Evolutionary conservation across 2,797 vertebrate genomes (phyloP).

Genomic region (Strix occidentalis): DNA sequence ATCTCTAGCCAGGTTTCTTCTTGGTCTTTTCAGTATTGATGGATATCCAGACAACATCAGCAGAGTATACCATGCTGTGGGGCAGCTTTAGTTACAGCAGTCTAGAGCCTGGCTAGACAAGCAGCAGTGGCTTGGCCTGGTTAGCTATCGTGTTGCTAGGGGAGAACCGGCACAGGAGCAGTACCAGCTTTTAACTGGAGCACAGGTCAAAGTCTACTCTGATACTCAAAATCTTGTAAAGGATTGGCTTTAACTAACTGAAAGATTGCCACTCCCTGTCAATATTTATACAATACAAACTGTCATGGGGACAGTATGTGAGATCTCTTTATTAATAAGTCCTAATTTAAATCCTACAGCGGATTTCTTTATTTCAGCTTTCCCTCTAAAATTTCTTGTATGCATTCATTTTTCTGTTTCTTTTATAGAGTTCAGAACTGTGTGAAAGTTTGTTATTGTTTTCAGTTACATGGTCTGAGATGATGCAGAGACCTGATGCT

Average conservation of each 20-base stretch:
- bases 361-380: not conserved
- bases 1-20: not conserved
- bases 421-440: not conserved
- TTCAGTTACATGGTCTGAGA: not conserved
- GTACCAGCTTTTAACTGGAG: not conserved
- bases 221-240: slow-evolving; percentile 10
- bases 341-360: not conserved
- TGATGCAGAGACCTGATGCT: not conserved
- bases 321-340: not conserved
- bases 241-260: not conserved
- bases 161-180: not conserved
- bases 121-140: not conserved
- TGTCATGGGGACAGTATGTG: not conserved
- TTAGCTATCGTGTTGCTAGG: not conserved
- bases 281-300: slow-evolving; percentile 23
- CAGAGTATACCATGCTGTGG: not conserved
- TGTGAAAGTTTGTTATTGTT: not conserved
- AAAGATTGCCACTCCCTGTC: slow-evolving; percentile 32
- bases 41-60: not conserved
- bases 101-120: not conserved
- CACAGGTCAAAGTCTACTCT: slow-evolving; percentile 33
- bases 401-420: not conserved
- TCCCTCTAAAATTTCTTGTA: not conserved
- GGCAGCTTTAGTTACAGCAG: not conserved
- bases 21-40: not conserved